A percentile compares a stretch with the other conserved stretches of the same genome.
Evolutionary conservation across 2,113 vertebrate species (phyloP).

Genomic region (Rhizomys pruinosus): DNA sequence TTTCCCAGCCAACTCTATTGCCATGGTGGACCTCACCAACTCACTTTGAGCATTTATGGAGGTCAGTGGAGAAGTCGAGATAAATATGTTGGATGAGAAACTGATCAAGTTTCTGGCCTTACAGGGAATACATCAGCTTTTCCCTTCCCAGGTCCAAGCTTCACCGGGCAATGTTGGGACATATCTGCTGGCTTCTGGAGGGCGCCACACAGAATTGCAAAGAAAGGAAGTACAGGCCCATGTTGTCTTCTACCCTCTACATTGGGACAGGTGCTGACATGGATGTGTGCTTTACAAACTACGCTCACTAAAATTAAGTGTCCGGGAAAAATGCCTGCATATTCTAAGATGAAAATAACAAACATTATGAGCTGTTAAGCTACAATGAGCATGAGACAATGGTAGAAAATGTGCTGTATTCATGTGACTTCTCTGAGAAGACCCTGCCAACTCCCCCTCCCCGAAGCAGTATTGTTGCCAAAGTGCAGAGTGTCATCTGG

Average conservation of each 20-base stretch:
- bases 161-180: conserved; percentile 83
- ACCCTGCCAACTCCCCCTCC: conserved; percentile 91
- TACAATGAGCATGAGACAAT: conserved; percentile 99
- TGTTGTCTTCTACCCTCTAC: conserved; percentile 97
- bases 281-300: conserved; percentile 99
- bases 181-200: conserved; percentile 84
- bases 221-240: conserved; percentile 94
- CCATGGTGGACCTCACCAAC: conserved; percentile 90
- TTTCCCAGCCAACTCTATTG: conserved; percentile 87
- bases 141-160: conserved; percentile 91
- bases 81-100: conserved; percentile 95
- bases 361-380: conserved; percentile 99
- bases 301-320: conserved; percentile 98
- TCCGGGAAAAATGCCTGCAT: conserved; percentile 99
- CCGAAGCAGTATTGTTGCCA: conserved; percentile 96
- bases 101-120: conserved; percentile 96
- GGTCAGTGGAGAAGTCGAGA: conserved; percentile 91
- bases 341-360: conserved; percentile 99
- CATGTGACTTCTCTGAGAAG: conserved; percentile 99
- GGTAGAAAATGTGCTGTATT: conserved; percentile 98
- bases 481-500: conserved; percentile 95
- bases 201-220: conserved; percentile 88
- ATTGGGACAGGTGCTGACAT: conserved; percentile 99
- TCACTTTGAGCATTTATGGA: conserved; percentile 91
- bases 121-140: conserved; percentile 98